A percentile compares a stretch with the other conserved stretches of the same genome.
Evolutionary conservation across 2,888 invertebrate genomes (phyloP).

Genomic region (Ophonus ardosiacus): DNA sequence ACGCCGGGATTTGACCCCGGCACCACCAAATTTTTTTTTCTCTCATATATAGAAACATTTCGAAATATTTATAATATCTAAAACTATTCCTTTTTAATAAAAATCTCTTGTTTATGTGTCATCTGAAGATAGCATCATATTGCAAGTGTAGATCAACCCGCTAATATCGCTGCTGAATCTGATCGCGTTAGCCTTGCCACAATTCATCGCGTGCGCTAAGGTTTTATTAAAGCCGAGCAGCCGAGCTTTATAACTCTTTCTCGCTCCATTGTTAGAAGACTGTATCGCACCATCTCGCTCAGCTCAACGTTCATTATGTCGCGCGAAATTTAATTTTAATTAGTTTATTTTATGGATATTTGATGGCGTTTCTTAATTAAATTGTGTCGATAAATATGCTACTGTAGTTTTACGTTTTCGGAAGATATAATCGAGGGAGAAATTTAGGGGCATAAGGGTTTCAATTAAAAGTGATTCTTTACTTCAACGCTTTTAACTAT

Average conservation of each 20-base stretch:
- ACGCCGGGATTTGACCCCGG: no score
- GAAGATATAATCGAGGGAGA: slow-evolving; percentile 7
- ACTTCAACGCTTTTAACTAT: not conserved
- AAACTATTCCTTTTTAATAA: not conserved
- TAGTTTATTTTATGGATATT: slow-evolving; percentile 53
- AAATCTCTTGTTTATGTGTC: slow-evolving; percentile 5
- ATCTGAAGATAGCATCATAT: slow-evolving; percentile 10
- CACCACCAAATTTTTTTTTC: no score
- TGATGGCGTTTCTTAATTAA: slow-evolving; percentile 51
- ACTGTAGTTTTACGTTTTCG: slow-evolving; percentile 29
- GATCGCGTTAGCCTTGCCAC: slow-evolving; percentile 45
- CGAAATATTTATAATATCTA: not conserved
- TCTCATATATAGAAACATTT: no score
- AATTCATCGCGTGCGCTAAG: slow-evolving; percentile 43
- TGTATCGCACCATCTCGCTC: slow-evolving; percentile 19
- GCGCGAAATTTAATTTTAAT: slow-evolving; percentile 51
- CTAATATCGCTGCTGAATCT: slow-evolving; percentile 40
- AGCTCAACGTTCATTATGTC: slow-evolving; percentile 37
- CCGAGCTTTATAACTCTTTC: not conserved
- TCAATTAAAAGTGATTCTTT: not conserved
- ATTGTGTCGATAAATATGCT: slow-evolving; percentile 49
- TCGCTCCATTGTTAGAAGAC: not conserved
- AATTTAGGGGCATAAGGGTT: not conserved
- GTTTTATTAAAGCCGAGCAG: slow-evolving; percentile 41
- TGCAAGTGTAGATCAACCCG: slow-evolving; percentile 27